Base-by-base conservation (phyloP, 1,140 invertebrate genomes). In the Aplysia californica region DNA sequence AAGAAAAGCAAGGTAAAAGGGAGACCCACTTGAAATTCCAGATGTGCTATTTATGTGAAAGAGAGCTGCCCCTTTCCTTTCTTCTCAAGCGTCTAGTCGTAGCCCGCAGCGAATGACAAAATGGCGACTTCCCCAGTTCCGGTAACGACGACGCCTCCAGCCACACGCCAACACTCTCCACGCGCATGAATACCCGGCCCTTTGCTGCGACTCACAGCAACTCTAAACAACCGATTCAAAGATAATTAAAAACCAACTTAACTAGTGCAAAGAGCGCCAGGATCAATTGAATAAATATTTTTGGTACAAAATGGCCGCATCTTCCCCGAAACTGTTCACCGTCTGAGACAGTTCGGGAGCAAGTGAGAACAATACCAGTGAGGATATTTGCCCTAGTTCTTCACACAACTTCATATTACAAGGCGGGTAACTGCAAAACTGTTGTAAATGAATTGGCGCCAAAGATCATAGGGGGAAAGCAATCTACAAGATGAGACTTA, bases 261-360 rank as follows among this genome's bases (percentile, higher is more conserved):
- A 26, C 70, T 23, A 61, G 68, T 31, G 21, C 39, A 29, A 72
- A 41, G 35, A n/a, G 29, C 41, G 70, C 36, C 31, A 21, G 29
- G 70, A 72, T 72, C 70, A 72, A 72, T 72, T 72, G 61, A 72
- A 72, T 61, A 72, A 72, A 72, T 72, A 72, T 72, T 72, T 72
- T 72, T 31, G 56, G 56, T 72, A 72, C 70, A 72, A 72, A 72
- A 72, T 72, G 70, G 44, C 70, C 56, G 61, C 21, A 6, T 26
- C n/a, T 50, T 50, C n/a, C n/a, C n/a, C n/a, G n/a, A n/a, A n/a
- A n/a, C n/a, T n/a, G n/a, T n/a, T n/a, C n/a, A n/a, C n/a, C n/a
- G n/a, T n/a, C n/a, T n/a, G n/a, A n/a, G n/a, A n/a, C n/a, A n/a
- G n/a, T n/a, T n/a, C n/a, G n/a, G n/a, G n/a, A n/a, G n/a, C n/a